These are phyloP conservation scores for Lophius piscatorius DNA, from an alignment of 2,113 vertebrate species.

Conservation along the genomic window DNA sequence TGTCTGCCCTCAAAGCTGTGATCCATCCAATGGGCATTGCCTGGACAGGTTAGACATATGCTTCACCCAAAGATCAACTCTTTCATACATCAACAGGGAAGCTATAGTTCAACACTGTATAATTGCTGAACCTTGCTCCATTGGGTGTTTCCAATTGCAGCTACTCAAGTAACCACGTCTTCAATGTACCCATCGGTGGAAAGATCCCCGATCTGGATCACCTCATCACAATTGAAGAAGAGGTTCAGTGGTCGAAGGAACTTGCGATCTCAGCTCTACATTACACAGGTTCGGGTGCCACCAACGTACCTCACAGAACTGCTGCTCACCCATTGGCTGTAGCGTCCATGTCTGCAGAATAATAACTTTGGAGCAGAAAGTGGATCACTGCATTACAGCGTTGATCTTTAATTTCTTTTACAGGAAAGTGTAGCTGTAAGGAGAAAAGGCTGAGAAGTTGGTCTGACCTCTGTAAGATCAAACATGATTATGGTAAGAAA, in stretches of 20 bases:
- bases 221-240: slow-evolving; percentile 71
- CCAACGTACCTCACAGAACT: not conserved
- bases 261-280: slow-evolving; percentile 86
- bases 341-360: not conserved
- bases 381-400: not conserved
- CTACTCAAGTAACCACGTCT: slow-evolving; percentile 75
- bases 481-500: slow-evolving; percentile 86
- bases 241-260: slow-evolving; percentile 82
- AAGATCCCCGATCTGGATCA: slow-evolving; percentile 81
- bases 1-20: slow-evolving; percentile 81
- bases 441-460: slow-evolving; percentile 83
- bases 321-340: not conserved
- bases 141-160: slow-evolving; percentile 57
- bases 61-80: not conserved
- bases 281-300: slow-evolving; percentile 80
- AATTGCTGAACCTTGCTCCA: too few species aligned
- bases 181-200: slow-evolving; percentile 84
- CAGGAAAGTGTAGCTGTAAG: slow-evolving; percentile 91
- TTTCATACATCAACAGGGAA: not conserved
- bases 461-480: slow-evolving; percentile 86
- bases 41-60: slow-evolving; percentile 68
- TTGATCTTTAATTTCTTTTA: not conserved
- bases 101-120: not conserved
- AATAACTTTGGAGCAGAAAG: not conserved
- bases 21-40: slow-evolving; percentile 84